Evolutionary conservation across 2,888 invertebrate genomes (phyloP), one percentile per base, ranked within the genome.

Genomic region (Aporophyla nigra): DNA sequence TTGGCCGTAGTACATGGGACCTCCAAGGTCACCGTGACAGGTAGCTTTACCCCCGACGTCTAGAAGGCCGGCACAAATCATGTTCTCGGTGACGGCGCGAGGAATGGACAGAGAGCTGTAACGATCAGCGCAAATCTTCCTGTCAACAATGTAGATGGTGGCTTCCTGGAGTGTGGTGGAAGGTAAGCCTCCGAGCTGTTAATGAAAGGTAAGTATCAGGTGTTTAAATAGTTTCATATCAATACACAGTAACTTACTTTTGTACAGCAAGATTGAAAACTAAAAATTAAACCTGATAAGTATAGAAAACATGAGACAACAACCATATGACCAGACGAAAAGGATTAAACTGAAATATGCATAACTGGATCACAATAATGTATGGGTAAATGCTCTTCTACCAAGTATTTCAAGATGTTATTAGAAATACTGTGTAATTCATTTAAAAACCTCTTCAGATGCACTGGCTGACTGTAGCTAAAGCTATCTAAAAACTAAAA

Each of bases 21-120:
- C 97, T 9, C 97, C 97, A 73, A 94, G 93, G 90, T 97, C 97
- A 49, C 95, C 96, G 86, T 94, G 91, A 73, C 94, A 94, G 9
- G 93, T 91, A 69, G 91, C 93, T 10, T 76, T 77, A 1, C 92
- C 93, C 0, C 92, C 93, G 0, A 88, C 74, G 51, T 90, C 90
- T 2, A 91, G 76, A 5, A 90, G 24, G 54, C 93, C 92, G 69
- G 94, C 92, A 78, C 95, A 95, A 77, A 95, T 91, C 94, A 95
- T 94, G 81, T 93, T 93, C 5, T 87, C 70, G 0, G 94, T 94
- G 43, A 93, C 89, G 0, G 6, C 2, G 0, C 69, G 69, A 6
- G 87, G 80, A 10, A 78, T 76, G n/a, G 62, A 53, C 3, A 82
- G 62, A 9, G 12, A 6, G 0, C 7, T 33, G 65, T 87, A 86